Conservation (phyloP, 64 coral and sea anemone species). For the Montipora foliosa region DNA sequence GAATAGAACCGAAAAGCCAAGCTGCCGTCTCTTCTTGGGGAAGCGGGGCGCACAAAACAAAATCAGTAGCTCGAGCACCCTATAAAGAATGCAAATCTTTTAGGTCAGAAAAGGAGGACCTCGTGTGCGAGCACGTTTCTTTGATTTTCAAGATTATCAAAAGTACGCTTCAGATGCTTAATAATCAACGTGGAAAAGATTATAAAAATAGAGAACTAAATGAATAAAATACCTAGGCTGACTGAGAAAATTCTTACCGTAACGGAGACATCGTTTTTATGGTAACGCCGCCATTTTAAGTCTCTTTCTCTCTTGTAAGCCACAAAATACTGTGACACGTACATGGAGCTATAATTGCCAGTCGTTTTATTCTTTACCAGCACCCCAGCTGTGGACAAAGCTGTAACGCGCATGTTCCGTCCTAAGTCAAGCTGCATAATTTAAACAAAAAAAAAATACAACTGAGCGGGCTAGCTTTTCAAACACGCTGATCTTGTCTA, state of each 20-base stretch:
- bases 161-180: no score
- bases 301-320: slow-evolving; percentile 77
- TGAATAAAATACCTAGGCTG: no score
- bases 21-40: no score
- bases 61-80: no score
- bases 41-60: no score
- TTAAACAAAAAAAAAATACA: neutral
- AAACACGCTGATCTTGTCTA: neutral
- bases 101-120: no score
- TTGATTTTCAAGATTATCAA: no score
- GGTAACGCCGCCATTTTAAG: slow-evolving; percentile 71
- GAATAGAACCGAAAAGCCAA: no score
- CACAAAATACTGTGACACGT: slow-evolving; percentile 80
- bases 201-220: no score
- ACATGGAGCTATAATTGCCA: slow-evolving; percentile 53
- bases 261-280: slow-evolving; percentile 74
- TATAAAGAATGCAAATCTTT: no score
- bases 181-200: no score
- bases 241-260: slow-evolving; percentile 62
- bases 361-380: slow-evolving; percentile 52
- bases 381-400: slow-evolving; percentile 75
- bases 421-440: slow-evolving; percentile 80
- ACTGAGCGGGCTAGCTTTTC: neutral
- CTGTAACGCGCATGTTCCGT: slow-evolving; percentile 71
- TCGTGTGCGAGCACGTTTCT: no score